Evolutionary conservation across 2,888 invertebrate genomes (phyloP).

Genomic region (Buathra laborator): DNA sequence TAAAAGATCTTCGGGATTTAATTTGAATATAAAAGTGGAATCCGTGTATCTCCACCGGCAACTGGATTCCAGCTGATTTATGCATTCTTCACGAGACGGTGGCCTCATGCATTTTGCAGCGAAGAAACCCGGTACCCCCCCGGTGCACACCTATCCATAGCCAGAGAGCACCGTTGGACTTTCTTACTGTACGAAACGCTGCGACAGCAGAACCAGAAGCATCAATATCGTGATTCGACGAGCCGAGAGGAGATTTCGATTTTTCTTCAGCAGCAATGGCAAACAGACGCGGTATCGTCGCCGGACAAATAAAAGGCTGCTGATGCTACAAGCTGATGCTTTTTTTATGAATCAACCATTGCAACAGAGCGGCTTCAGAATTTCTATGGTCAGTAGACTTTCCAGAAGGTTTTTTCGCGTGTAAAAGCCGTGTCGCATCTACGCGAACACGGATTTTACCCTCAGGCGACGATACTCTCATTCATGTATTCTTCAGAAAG

Average conservation of each 20-base stretch:
- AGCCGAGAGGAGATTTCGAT: constrained; percentile 44
- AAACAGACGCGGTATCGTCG: background rate
- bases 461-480: constrained; percentile 7
- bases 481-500: constrained; percentile 30
- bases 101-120: constrained; percentile 68
- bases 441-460: background rate
- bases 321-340: constrained; percentile 23
- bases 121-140: constrained; percentile 34
- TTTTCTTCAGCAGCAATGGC: constrained; percentile 22
- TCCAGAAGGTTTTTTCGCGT: background rate
- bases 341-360: background rate
- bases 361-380: background rate
- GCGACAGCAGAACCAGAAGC: constrained; percentile 26
- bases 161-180: constrained; percentile 29
- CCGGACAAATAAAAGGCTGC: constrained; percentile 28
- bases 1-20: constrained; percentile 67
- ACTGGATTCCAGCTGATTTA: constrained; percentile 66
- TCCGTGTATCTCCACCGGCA: constrained; percentile 63
- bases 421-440: background rate
- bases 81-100: constrained; percentile 61
- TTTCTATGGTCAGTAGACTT: constrained; percentile 8
- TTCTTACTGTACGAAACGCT: constrained; percentile 12
- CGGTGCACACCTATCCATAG: constrained; percentile 28
- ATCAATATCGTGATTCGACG: constrained; percentile 53
- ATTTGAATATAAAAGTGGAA: constrained; percentile 69